Conservation (phyloP, 1,140 invertebrate genomes). For the Brachionus sp. region DNA sequence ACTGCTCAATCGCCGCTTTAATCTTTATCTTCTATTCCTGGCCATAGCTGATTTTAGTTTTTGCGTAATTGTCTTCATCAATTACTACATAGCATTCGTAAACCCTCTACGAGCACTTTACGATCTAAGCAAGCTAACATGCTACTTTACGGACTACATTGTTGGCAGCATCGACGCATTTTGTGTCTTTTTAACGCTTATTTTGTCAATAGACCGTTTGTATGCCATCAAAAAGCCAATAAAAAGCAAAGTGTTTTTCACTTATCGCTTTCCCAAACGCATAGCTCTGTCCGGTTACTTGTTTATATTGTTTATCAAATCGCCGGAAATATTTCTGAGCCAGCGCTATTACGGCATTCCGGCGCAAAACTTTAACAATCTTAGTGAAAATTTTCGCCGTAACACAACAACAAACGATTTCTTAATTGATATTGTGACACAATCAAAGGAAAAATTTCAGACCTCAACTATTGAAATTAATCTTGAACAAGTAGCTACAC, state of each 20-base stretch:
- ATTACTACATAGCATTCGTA: conserved; percentile 34
- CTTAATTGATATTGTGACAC: not conserved
- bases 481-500: not conserved
- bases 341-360: not conserved
- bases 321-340: conserved; percentile 8
- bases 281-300: conserved; percentile 8
- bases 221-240: conserved; percentile 37
- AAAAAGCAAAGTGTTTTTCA: conserved; percentile 20
- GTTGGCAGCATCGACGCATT: conserved; percentile 9
- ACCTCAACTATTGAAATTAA: conserved; percentile 6
- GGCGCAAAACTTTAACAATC: not conserved
- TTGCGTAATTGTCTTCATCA: conserved; percentile 40
- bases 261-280: conserved; percentile 10
- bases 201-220: conserved; percentile 36
- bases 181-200: conserved; percentile 30
- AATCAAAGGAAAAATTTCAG: not conserved
- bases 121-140: conserved; percentile 30
- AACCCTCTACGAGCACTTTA: conserved; percentile 11
- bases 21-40: conserved; percentile 2
- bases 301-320: not conserved
- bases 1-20: conserved; percentile 17
- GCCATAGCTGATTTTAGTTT: conserved; percentile 38
- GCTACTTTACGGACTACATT: conserved; percentile 40
- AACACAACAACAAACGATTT: not conserved
- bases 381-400: not conserved